Percentiles rank a stretch among this genome's conserved stretches.
Evolutionary conservation across 35 echinoderm and acorn worm species (phyloP).

Genomic region (Ophiothrix spiculata): DNA sequence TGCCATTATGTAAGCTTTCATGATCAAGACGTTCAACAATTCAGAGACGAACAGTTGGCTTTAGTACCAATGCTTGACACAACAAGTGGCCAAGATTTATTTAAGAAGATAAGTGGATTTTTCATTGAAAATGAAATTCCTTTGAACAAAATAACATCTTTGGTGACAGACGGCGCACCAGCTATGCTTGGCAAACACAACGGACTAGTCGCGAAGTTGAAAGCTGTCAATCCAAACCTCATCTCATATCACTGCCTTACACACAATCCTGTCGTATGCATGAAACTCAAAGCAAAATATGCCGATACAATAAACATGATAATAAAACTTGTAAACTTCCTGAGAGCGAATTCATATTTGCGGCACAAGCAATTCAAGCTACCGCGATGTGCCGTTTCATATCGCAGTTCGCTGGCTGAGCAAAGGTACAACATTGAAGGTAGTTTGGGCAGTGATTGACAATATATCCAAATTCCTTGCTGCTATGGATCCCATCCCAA

Average conservation of each 20-base stretch:
- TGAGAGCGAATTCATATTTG: slow-evolving; percentile 27
- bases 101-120: not conserved
- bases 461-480: not conserved
- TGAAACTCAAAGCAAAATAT: slow-evolving; percentile 33
- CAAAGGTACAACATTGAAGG: slow-evolving; percentile 5
- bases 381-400: not conserved
- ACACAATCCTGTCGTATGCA: slow-evolving; percentile 42
- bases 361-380: slow-evolving; percentile 23
- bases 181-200: slow-evolving; percentile 32
- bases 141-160: slow-evolving; percentile 25
- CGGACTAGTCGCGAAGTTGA: slow-evolving; percentile 27
- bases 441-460: not conserved
- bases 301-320: not conserved
- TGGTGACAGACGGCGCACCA: slow-evolving; percentile 38
- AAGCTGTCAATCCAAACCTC: slow-evolving; percentile 33
- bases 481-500: slow-evolving; percentile 3
- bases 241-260: slow-evolving; percentile 35
- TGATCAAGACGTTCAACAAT: not conserved
- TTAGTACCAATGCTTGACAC: not conserved
- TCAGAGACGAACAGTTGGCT: not conserved
- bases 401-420: not conserved
- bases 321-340: slow-evolving; percentile 26
- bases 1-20: not conserved
- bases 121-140: slow-evolving; percentile 16
- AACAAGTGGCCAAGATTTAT: not conserved